Percentiles rank a stretch among this genome's conserved stretches.
Evolutionary conservation across 2,888 invertebrate genomes (phyloP).

Genomic region (Torymus auratus): DNA sequence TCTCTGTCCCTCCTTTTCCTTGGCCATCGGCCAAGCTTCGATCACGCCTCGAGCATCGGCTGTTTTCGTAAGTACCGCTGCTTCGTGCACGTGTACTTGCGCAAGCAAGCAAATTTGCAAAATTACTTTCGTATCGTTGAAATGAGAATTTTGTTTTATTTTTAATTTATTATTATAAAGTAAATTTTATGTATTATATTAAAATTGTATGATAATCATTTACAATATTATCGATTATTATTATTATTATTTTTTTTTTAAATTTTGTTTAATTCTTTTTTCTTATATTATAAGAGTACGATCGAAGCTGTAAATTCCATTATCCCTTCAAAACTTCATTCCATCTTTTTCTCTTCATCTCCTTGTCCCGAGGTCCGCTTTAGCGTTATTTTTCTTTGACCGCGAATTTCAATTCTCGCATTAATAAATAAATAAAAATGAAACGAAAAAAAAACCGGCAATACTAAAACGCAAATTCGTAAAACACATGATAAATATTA

Average conservation of each 20-base stretch:
- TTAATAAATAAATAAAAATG: constrained; percentile 1
- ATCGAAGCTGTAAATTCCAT: constrained; percentile 20
- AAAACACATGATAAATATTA: no score
- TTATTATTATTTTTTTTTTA: no score
- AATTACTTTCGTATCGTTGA: no score
- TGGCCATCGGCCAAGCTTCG: constrained; percentile 41
- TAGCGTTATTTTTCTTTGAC: constrained; percentile 34
- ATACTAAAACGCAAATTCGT: constrained; percentile 21
- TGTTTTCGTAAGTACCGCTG: neutral
- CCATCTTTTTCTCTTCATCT: neutral
- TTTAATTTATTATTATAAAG: no score
- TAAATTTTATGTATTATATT: no score
- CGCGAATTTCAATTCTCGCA: constrained; percentile 15
- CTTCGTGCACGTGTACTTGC: no score
- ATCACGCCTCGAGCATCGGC: constrained; percentile 13
- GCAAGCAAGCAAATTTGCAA: no score
- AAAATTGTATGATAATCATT: no score
- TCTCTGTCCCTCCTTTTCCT: constrained; percentile 44
- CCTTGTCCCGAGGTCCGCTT: constrained; percentile 20
- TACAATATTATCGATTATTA: no score
- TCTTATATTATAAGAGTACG: no score
- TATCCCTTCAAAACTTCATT: neutral
- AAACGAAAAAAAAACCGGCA: constrained; percentile 17
- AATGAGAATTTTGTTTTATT: no score
- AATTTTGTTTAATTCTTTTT: no score